Base-by-base conservation (phyloP, 2,797 vertebrate species). In the Enteromius mattozi region DNA sequence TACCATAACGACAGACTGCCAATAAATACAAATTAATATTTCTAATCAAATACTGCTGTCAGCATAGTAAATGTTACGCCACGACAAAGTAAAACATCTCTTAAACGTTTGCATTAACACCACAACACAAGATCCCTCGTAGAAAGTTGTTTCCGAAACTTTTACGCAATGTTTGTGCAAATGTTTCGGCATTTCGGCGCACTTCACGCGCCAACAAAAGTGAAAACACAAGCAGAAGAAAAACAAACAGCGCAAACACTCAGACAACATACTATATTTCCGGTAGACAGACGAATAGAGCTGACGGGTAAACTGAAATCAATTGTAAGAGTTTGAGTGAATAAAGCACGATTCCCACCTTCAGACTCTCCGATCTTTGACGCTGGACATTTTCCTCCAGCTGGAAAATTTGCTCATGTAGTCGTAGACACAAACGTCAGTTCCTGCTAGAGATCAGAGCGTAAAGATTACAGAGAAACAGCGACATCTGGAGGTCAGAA, bases 351-450 rank as follows among this genome's bases (percentile, higher is more conserved):
- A 86, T 87, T 88, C 90, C 91, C 81, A 95, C 94, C 94, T 94
- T 94, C 91, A 81, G 92, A 91, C 92, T 89, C 87, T 90, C 88
- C 90, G 89, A 89, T 85, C 90, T 92, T 91, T 92, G 92, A 80
- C 81, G 59, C 69, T 89, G 91, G 91, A 93, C 94, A 94, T 95
- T 94, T 93, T 93, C 92, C 90, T 91, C 91, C 92, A 91, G 93
- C 91, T 93, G 92, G 92, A 92, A 88, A 93, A 92, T 92, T 88
- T 89, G 92, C 94, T 94, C 92, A 87, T 93, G 89, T 87, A 92
- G 91, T 94, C 91, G 88, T 85, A 81, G 89, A 90, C 78, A 84
- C 86, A 86, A 95, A 84, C 95, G 95, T 96, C 95, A 95, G 92
- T 95, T 96, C 95, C 95, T 94, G 95, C 94, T 83, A 74, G 82